These are phyloP conservation scores for Urocyon cinereoargenteus DNA, from an alignment of 2,797 vertebrate species.

Conservation along the genomic window DNA sequence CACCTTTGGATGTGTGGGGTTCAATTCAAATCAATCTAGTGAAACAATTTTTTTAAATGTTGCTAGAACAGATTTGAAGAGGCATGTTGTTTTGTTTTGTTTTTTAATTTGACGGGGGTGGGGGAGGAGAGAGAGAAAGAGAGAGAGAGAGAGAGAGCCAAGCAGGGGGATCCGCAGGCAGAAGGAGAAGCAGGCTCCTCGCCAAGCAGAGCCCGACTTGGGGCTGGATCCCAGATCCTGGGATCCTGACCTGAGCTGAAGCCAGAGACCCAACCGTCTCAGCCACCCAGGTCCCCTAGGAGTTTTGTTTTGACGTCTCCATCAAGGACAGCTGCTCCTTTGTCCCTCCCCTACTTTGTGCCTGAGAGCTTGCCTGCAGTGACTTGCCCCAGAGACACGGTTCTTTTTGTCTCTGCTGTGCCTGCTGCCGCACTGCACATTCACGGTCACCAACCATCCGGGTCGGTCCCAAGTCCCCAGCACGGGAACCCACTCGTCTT, in stretches of 20 bases:
- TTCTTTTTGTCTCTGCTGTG: background rate
- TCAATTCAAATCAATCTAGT: background rate
- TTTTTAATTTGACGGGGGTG: no score
- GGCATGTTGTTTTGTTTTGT: background rate
- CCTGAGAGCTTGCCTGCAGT: background rate
- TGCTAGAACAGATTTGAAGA: background rate
- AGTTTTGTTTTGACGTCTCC: background rate
- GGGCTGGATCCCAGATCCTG: no score
- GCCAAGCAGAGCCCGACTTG: no score
- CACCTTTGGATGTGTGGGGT: background rate
- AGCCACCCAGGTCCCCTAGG: background rate
- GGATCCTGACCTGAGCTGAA: no score
- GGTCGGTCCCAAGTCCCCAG: background rate
- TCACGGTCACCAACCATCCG: background rate
- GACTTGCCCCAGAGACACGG: fast-evolving
- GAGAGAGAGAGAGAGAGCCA: no score
- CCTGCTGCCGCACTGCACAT: background rate
- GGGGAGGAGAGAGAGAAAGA: no score
- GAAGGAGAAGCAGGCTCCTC: no score
- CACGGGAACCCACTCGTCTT: background rate
- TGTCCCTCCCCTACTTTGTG: background rate
- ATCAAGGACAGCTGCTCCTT: background rate
- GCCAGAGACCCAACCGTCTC: no score
- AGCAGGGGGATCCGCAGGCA: no score
- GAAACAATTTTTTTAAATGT: background rate